Evolutionary conservation across 2,797 vertebrate species (phyloP), one percentile per base, ranked within the genome.

Genomic region (Gymnothorax javanicus): DNA sequence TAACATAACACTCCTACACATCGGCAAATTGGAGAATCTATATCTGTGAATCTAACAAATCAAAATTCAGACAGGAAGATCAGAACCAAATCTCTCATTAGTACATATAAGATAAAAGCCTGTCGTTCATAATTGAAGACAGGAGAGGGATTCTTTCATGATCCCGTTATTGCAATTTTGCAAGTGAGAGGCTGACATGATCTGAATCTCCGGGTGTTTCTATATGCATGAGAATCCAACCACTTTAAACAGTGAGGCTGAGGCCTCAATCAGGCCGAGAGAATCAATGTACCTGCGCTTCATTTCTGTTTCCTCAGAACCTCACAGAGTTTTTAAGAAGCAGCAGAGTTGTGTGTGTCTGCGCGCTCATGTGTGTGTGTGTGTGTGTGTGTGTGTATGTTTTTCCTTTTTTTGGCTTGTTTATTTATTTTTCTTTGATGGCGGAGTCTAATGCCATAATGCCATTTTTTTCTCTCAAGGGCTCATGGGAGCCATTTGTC

Each of bases 121-220:
- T 60, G 62, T 84, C 58, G 50, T 64, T 84, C 59, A 50, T 84
- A 84, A 84, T 33, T 84, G 27, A 84, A 84, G 83, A 43, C 58
- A 58, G 43, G 27, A 64, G 83, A 60, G 83, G 59, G 17, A 64
- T 20, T 50, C 59, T 84, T 33, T 83, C 57, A 83, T 83, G 56
- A 13, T 83, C 57, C 83, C 27, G 25, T 50, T 84, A 64, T 84
- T 64, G 52, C 62, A 13, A 62, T 84, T 60, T 84, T n/a, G 58
- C 27, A 9, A 83, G 82, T 25, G 58, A 43, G 83, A 33, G 13
- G 82, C 5, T 62, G 57, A 84, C n/a, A 84, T 57, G 58, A 60
- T 84, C 25, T n/a, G 54, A 84, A 84, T 57, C 59, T 13, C 25
- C 11, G 56, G 57, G 60, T 2, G 20, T 33, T 84, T 64, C 52